Conservation (phyloP, 30 jellyfish, hydroid and myxozoan species). For the Phacellophora camtschatica region DNA sequence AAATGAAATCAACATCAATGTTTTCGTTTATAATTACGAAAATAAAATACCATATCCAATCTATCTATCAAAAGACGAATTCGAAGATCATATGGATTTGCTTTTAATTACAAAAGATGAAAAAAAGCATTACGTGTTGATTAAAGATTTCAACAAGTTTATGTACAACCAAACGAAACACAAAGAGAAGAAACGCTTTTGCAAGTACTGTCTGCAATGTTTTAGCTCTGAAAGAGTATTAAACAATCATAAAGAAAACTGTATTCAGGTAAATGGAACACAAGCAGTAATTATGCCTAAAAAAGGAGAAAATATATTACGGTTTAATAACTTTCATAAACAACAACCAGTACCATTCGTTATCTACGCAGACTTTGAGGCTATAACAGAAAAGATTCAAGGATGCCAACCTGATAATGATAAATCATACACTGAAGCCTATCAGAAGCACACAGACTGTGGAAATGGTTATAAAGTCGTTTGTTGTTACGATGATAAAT, state of each 20-base stretch:
- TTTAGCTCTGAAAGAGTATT: not conserved
- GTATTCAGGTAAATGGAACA: slow-evolving; percentile 22
- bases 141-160: slow-evolving; percentile 5
- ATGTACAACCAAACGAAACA: slow-evolving; percentile 20
- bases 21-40: slow-evolving; percentile 48
- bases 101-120: slow-evolving; percentile 32
- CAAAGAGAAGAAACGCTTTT: slow-evolving; percentile 6
- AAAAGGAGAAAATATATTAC: not conserved
- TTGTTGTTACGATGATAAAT: slow-evolving; percentile 19
- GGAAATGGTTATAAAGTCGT: slow-evolving; percentile 44
- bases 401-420: not conserved
- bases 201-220: slow-evolving; percentile 63
- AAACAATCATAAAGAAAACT: slow-evolving; percentile 8
- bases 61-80: slow-evolving; percentile 11
- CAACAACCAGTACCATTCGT: slow-evolving; percentile 41
- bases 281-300: slow-evolving; percentile 50
- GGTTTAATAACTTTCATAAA: slow-evolving; percentile 30
- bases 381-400: slow-evolving; percentile 11
- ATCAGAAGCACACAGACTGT: slow-evolving; percentile 26
- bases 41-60: slow-evolving; percentile 30
- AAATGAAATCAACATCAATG: slow-evolving; percentile 35
- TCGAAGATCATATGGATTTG: slow-evolving; percentile 11
- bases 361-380: slow-evolving; percentile 56
- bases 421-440: not conserved
- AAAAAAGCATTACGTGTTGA: slow-evolving; percentile 37